Evolutionary conservation across 2,888 invertebrate species (phyloP), one percentile per base, ranked within the genome.

Genomic region (Asteroscopus sphinx): DNA sequence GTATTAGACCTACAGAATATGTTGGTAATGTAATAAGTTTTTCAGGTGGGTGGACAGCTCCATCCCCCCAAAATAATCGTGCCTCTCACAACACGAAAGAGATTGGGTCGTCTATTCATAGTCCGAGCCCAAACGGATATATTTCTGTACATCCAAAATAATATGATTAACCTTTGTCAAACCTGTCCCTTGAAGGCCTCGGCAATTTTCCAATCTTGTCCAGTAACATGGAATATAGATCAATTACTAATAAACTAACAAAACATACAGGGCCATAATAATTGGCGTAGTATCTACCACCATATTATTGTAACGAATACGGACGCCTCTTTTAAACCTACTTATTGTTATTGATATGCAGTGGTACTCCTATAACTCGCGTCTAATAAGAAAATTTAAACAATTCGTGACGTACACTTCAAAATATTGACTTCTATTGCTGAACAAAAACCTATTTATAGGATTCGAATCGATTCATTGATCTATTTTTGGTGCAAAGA

Each of bases 161-260:
- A 57, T 35, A 52, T 49, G 48, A 61, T 49, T 44, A 47, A 45
- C 66, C 40, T 52, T 11, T 32, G 30, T 32, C 57, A 57, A 48
- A 13, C 15, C 21, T 7, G 47, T 37, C 48, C 56, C 35, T 51
- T 51, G 12, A 28, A 42, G 69, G 44, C 41, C 59, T 41, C 54
- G 53, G 45, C 47, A 57, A 56, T 57, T 54, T 60, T 52, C 41
- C 67, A 46, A 62, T 56, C 33, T 54, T 4, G 12, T 37, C 42
- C 51, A 37, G 42, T 61, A 53, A 21, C 26, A 17, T 28, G 35
- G 11, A 53, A 21, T 21, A 17, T 28, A 39, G 11, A 52, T 55
- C 45, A 46, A 51, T 61, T 33, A 51, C 49, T 61, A 17, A 44
- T 62, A 37, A 36, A 60, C 52, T 33, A 46, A 46, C 51, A 42